Evolutionary conservation across 2,888 invertebrate genomes (phyloP), one percentile per base, ranked within the genome.

Genomic region (Eristalis tenax): DNA sequence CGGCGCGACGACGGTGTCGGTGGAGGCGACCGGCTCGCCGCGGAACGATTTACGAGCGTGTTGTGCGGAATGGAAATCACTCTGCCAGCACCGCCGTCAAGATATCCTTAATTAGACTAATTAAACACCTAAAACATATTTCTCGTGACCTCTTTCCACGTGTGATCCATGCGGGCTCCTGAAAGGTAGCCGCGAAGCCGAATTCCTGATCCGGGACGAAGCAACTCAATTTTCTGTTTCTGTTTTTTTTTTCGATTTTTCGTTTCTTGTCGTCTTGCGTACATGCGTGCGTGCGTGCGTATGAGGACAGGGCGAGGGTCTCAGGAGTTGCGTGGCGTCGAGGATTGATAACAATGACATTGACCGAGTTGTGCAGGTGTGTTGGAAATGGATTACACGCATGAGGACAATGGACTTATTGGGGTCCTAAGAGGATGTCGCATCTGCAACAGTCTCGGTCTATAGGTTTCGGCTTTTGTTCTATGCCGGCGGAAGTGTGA

Each of bases 31-130:
- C 11, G 59, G 23, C 13, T 15, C 43, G 13, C 15, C 61, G 28
- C 23, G 57, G 50, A 57, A 83, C 83, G 76, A 79, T 87, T 76
- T 87, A 76, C 80, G 87, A 83, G 26, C 83, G 83, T 83, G 80
- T 80, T 79, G 75, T 73, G 73, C 73, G 75, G 83, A 87, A 87
- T 87, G 79, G 63, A 80, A 83, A 87, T 87, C 83, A 83, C 71
- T 83, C 83, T 87, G 71, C 50, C 83, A 75, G 78, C 71, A 79
- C 65, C 75, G 81, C 65, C 75, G 81, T 59, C 57, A 73, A 80
- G 83, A 83, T 83, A 87, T 87, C 87, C 87, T 83, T 87, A 87
- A 87, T 87, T 83, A 83, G 83, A 73, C 83, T 79, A 87, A 87
- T 87, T 83, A 87, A 87, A 87, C 87, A 87, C 87, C 83, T 83